Conservation (phyloP, 2,888 invertebrate genomes). For the Caenorhabditis angaria region DNA sequence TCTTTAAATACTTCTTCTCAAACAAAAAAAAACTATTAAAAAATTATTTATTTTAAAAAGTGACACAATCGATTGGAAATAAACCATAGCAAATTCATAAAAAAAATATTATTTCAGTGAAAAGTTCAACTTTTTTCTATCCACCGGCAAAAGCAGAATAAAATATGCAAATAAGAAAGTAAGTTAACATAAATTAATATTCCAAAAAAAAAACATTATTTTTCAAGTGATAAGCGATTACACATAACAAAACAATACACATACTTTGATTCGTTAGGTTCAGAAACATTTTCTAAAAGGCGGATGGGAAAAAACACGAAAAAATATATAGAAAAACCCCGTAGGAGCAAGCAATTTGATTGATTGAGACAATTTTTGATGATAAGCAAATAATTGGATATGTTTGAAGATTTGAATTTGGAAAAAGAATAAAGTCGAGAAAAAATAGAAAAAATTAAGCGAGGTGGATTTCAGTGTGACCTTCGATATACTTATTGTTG, state of each 20-base stretch:
- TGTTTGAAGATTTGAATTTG: constrained; percentile 1
- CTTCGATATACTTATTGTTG: constrained; percentile 22
- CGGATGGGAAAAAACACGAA: not conserved
- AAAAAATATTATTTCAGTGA: not conserved
- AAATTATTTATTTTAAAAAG: not conserved
- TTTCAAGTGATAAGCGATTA: constrained; percentile 8
- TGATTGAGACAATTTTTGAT: not conserved
- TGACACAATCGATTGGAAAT: constrained; percentile 1
- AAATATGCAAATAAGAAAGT: not conserved
- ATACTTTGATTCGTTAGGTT: constrained; percentile 3
- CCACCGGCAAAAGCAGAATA: constrained; percentile 14
- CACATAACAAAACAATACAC: constrained; percentile 11
- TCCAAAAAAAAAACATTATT: not conserved
- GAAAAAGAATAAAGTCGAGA: too few species aligned
- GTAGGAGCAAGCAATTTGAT: constrained; percentile 13
- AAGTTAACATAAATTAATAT: not conserved
- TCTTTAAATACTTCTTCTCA: not conserved
- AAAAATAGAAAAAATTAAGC: not conserved
- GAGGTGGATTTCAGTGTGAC: constrained; percentile 24
- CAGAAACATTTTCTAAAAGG: not conserved
- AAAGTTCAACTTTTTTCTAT: constrained; percentile 6
- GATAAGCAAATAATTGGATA: constrained; percentile 2
- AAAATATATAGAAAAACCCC: constrained; percentile 4
- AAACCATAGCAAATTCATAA: not conserved
- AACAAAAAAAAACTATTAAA: not conserved